phyloP scores from a whole-genome alignment of 2,113 vertebrate genomes.

The Taxidea taxus region DNA sequence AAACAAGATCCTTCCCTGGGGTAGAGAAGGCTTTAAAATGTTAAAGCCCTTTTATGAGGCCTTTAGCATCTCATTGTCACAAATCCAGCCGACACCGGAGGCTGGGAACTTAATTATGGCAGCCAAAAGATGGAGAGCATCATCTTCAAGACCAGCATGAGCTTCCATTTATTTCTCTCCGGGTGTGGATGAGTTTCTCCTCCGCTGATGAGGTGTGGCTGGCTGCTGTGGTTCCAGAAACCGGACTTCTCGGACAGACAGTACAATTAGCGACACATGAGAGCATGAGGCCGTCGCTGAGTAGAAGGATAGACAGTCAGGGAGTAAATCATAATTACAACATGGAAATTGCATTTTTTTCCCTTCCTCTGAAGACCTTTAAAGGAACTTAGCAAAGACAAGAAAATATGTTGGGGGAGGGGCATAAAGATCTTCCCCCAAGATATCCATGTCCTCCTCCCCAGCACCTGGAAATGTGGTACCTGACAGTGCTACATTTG shows the following conservation, averaged over 20 bases:
- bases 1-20: neutral
- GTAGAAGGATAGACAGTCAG: neutral
- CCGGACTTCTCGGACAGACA: neutral
- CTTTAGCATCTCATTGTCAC: neutral
- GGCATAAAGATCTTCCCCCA: neutral
- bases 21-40: neutral
- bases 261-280: neutral
- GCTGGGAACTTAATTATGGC: neutral
- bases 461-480: too few species aligned
- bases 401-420: neutral
- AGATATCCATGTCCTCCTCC: neutral
- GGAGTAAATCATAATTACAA: neutral
- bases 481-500: too few species aligned
- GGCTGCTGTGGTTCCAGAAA: neutral
- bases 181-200: rapidly evolving
- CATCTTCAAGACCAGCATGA: neutral
- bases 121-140: neutral
- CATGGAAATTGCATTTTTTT: neutral
- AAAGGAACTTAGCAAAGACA: neutral
- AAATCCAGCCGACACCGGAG: neutral
- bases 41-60: neutral
- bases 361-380: neutral
- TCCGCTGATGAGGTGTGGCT: neutral
- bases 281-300: neutral
- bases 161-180: neutral